A percentile compares a stretch with the other conserved stretches of the same genome.
Conservation (phyloP, 2,888 invertebrate species). For the Yponomeuta plumbellus region DNA sequence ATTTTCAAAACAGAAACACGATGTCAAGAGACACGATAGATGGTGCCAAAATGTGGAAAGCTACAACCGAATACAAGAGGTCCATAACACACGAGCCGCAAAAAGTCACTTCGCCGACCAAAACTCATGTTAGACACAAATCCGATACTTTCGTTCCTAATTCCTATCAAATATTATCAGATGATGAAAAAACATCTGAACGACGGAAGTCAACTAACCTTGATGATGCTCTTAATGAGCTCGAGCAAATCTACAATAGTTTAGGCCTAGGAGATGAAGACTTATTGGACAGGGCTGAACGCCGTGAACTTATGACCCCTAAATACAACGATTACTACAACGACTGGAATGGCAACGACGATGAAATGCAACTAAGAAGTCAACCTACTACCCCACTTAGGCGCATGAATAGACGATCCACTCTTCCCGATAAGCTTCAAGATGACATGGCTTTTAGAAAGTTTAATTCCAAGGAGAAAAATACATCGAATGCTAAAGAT, state of each 20-base stretch:
- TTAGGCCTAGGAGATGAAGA: conserved; percentile 90
- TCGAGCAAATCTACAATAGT: conserved; percentile 94
- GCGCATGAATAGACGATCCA: conserved; percentile 58
- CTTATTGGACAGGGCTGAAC: conserved; percentile 86
- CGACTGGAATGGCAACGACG: conserved; percentile 72
- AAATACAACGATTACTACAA: conserved; percentile 66
- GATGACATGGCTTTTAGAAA: conserved; percentile 90
- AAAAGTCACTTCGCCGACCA: conserved; percentile 52
- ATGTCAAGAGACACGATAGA: conserved; percentile 54
- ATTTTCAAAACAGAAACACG: conserved; percentile 47
- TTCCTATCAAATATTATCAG: conserved; percentile 59
- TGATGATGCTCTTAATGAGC: conserved; percentile 91
- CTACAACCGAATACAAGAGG: conserved; percentile 67
- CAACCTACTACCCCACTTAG: conserved; percentile 66
- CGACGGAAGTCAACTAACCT: conserved; percentile 85
- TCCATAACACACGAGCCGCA: conserved; percentile 58
- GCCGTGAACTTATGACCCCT: conserved; percentile 80
- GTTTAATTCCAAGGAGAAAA: conserved; percentile 78
- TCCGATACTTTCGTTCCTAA: conserved; percentile 60
- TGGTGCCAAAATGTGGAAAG: conserved; percentile 67
- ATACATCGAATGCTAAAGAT: conserved; percentile 55
- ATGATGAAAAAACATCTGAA: conserved; percentile 67
- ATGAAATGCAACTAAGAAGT: conserved; percentile 62
- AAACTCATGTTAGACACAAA: conserved; percentile 66
- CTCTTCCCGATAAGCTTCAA: conserved; percentile 79